Conservation (phyloP, 2,113 vertebrate species). For the Neolamprologus cancellatus region DNA sequence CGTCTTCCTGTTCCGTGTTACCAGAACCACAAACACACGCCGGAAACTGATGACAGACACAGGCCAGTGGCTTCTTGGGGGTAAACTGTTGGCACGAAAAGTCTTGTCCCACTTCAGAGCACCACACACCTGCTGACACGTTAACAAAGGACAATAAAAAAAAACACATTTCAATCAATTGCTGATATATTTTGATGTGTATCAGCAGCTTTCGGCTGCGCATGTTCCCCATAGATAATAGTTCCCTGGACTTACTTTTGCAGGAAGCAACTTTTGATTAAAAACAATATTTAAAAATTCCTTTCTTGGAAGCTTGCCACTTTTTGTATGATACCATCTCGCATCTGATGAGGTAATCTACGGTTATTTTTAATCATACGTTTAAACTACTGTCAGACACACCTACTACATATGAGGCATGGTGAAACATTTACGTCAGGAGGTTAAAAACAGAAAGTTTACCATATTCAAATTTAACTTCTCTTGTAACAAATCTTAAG, state of each 20-base stretch:
- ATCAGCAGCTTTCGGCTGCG: not conserved
- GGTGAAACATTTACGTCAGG: not conserved
- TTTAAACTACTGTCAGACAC: not conserved
- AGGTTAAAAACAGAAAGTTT: not conserved
- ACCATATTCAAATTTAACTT: not conserved
- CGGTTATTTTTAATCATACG: not conserved
- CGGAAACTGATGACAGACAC: constrained; percentile 48
- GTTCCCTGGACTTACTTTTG: not conserved
- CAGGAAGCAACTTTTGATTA: not conserved
- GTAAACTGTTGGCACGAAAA: not conserved
- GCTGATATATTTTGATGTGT: not conserved
- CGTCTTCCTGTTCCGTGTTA: constrained; percentile 63
- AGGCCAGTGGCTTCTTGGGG: constrained; percentile 7
- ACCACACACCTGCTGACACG: constrained; percentile 16
- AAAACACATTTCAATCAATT: not conserved
- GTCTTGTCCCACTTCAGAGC: not conserved
- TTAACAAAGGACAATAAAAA: not conserved
- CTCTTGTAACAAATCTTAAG: not conserved
- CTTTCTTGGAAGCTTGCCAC: not conserved
- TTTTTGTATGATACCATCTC: not conserved
- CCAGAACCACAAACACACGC: constrained; percentile 40
- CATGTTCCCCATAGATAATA: not conserved
- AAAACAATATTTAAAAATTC: not conserved
- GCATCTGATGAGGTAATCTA: not conserved
- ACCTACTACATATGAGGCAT: not conserved